Conservation (phyloP, 2,888 invertebrate species). For the Stenoptilia bipunctidactyla region DNA sequence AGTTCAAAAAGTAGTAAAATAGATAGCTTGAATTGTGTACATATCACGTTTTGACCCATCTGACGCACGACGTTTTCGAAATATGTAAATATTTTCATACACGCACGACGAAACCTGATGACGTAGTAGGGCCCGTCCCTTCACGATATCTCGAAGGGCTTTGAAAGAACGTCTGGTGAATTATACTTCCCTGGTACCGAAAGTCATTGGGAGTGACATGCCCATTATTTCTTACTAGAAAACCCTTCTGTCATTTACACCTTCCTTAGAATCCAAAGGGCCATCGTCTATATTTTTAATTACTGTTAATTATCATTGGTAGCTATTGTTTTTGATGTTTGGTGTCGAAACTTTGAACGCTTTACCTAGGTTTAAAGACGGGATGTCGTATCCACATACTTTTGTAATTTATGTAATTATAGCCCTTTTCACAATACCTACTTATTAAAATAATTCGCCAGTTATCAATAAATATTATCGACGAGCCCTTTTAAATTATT, state of each 20-base stretch:
- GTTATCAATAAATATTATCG: conserved; percentile 36
- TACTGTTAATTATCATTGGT: conserved; percentile 33
- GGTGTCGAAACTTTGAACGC: not conserved
- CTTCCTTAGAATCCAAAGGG: conserved; percentile 25
- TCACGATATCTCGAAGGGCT: conserved; percentile 3
- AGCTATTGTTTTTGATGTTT: not conserved
- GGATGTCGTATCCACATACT: no score
- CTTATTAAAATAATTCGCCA: no score
- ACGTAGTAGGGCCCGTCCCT: no score
- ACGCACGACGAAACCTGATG: no score
- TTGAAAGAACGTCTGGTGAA: not conserved
- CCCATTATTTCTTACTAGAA: conserved; percentile 65
- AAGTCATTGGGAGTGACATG: conserved; percentile 74
- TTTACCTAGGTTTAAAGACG: no score
- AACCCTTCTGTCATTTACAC: conserved; percentile 56
- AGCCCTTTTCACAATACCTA: no score
- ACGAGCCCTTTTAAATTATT: conserved; percentile 69
- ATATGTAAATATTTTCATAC: no score
- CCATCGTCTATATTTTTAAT: conserved; percentile 35
- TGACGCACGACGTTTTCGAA: no score
- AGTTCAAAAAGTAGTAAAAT: no score
- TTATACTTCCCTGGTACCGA: conserved; percentile 57
- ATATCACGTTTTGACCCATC: no score
- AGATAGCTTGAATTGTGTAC: no score
- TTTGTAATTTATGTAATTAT: no score